These are phyloP conservation scores for Hepsetus odoe DNA, from an alignment of 2,113 vertebrate species.

Conservation along the genomic window DNA sequence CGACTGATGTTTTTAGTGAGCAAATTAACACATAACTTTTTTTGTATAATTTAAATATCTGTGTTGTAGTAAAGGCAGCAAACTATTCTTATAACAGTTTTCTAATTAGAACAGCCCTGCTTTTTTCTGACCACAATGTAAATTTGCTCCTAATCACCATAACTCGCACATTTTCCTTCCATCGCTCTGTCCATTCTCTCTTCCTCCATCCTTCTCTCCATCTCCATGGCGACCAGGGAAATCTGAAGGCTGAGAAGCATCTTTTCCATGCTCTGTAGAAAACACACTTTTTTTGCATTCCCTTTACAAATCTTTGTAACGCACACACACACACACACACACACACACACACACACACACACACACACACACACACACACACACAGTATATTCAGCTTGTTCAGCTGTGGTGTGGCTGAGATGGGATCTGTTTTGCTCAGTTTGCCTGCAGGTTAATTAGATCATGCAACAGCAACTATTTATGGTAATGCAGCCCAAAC, in stretches of 20 bases:
- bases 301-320: background rate
- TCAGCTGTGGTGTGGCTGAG: too few species aligned
- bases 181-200: background rate
- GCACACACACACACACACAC: too few species aligned
- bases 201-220: background rate
- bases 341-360: background rate
- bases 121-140: background rate
- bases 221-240: conserved; percentile 43
- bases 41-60: too few species aligned
- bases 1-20: too few species aligned
- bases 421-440: background rate
- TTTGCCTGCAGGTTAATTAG: background rate
- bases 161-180: background rate
- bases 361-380: background rate
- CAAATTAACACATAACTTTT: too few species aligned
- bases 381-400: background rate
- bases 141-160: background rate
- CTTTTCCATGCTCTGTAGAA: background rate
- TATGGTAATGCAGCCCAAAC: background rate
- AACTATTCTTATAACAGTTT: too few species aligned
- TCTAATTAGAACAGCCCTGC: background rate
- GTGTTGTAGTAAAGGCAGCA: too few species aligned
- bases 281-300: background rate
- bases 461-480: background rate
- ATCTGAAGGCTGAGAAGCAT: conserved; percentile 15